Percentiles rank a stretch among this genome's conserved stretches.
These are phyloP conservation scores for Thamnophis sirtalis DNA, from an alignment of 2,113 vertebrate species.

Conservation along the genomic window DNA sequence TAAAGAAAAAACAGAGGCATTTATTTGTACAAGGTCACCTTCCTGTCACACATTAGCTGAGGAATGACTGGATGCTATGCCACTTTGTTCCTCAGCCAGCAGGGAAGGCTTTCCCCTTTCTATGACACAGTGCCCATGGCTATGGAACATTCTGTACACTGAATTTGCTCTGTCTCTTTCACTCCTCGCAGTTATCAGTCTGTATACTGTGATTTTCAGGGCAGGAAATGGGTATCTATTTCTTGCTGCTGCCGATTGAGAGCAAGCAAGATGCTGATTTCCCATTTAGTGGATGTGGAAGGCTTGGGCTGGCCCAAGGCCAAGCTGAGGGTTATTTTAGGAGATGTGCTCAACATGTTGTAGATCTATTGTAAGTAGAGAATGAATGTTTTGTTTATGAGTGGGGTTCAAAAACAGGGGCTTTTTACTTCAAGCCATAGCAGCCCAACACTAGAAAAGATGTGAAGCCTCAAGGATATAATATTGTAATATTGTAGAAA, in stretches of 20 bases:
- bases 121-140: not conserved
- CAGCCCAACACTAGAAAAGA: not conserved
- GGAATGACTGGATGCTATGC: not conserved
- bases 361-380: accelerated
- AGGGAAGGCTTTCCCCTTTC: not conserved
- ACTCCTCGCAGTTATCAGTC: not conserved
- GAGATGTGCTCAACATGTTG: not conserved
- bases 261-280: constrained; percentile 14
- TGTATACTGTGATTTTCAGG: not conserved
- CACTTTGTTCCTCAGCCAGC: not conserved
- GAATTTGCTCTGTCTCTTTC: accelerated
- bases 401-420: not conserved
- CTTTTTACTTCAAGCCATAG: not conserved
- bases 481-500: not conserved
- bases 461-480: not conserved
- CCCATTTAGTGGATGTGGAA: not conserved
- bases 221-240: not conserved
- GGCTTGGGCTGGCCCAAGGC: not conserved
- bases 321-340: not conserved
- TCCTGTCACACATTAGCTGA: not conserved
- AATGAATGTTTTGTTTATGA: not conserved
- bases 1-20: not conserved
- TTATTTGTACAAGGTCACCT: not conserved
- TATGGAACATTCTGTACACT: not conserved
- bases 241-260: not conserved